A percentile compares a stretch with the other conserved stretches of the same genome.
Evolutionary conservation across 2,888 invertebrate species (phyloP).

Genomic region (Petrolisthes cinctipes): DNA sequence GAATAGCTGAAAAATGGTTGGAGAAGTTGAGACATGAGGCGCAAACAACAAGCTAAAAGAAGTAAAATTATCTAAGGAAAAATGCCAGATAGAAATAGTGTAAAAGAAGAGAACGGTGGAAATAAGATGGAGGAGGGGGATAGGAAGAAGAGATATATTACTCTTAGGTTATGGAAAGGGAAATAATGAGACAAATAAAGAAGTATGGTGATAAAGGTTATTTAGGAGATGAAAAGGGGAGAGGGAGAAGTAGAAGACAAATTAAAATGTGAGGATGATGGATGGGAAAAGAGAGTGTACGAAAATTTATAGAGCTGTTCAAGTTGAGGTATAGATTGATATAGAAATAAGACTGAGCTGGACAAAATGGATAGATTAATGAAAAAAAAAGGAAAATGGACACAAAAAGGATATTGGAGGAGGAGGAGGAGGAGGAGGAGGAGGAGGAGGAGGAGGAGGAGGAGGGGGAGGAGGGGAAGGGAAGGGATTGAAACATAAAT

Average conservation of each 20-base stretch:
- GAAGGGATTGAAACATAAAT: not conserved
- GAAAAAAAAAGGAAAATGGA: not conserved
- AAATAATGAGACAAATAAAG: not conserved
- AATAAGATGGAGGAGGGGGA: slow-evolving; percentile 5
- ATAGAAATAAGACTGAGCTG: not conserved
- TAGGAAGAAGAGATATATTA: not conserved
- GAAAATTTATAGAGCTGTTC: too few relatives aligned
- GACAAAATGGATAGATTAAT: not conserved
- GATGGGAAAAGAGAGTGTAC: too few relatives aligned
- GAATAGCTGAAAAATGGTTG: too few relatives aligned
- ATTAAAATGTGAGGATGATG: too few relatives aligned
- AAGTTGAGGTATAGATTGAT: too few relatives aligned
- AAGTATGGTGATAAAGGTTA: not conserved
- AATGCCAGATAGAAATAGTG: not conserved
- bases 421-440: not conserved
- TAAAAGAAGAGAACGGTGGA: not conserved
- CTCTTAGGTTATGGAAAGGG: not conserved
- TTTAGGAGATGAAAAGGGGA: not conserved
- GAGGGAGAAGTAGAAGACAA: too few relatives aligned
- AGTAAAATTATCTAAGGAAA: too few relatives aligned
- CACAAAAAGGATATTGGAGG: not conserved
- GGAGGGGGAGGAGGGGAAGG: not conserved
- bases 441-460: not conserved
- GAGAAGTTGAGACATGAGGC: too few relatives aligned
- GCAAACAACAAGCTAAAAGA: too few relatives aligned